phyloP scores from a whole-genome alignment of 2,113 vertebrate species.

The Octodon degus region DNA sequence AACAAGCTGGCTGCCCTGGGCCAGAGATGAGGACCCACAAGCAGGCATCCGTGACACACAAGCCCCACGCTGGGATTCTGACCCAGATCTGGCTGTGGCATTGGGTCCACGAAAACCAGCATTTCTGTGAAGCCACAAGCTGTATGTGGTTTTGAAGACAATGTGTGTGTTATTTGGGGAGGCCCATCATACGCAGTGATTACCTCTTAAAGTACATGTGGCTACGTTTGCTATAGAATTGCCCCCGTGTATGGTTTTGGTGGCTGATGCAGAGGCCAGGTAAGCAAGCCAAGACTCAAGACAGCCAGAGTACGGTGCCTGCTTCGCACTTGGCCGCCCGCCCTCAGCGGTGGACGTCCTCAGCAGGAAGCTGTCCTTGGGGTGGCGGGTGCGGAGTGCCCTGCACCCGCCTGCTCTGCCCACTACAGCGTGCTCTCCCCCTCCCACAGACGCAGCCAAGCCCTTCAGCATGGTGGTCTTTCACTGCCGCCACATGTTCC shows the following conservation, averaged over 20 bases:
- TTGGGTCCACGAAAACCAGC: neutral
- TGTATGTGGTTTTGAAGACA: fast-evolving
- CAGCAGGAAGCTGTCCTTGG: neutral
- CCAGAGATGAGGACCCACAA: neutral
- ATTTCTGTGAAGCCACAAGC: neutral
- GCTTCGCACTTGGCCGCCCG: neutral
- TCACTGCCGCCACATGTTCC: constrained; percentile 99
- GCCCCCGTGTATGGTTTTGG: neutral
- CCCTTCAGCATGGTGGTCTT: constrained; percentile 94
- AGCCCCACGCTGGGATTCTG: neutral
- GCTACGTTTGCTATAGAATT: neutral
- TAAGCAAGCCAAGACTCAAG: neutral
- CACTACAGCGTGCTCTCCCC: neutral
- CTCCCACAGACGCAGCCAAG: constrained; percentile 91
- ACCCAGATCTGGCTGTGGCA: neutral
- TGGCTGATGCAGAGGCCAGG: neutral
- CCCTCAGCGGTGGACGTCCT: neutral
- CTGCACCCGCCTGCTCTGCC: neutral
- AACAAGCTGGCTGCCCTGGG: neutral
- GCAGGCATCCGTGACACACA: neutral
- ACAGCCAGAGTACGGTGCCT: fast-evolving
- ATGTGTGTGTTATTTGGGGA: neutral
- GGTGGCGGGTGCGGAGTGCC: neutral
- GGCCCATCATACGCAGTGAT: neutral
- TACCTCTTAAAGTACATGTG: neutral